Percentiles rank a stretch among this genome's conserved stretches.
phyloP scores from a whole-genome alignment of 37 sponge, comb jelly and placozoan genomes.

The Ephydatia muelleri region DNA sequence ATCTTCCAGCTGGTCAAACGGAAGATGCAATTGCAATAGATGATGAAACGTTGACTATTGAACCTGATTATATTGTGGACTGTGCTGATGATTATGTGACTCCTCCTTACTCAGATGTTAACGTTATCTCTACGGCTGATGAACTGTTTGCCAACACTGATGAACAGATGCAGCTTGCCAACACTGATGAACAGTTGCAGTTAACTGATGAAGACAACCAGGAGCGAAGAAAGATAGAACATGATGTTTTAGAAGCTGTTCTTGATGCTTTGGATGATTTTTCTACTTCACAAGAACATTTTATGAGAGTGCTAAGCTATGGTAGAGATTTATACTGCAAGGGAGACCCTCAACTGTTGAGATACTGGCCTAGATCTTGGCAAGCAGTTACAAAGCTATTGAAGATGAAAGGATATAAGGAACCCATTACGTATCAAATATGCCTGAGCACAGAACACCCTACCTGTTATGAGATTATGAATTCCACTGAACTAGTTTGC shows the following conservation, averaged over 20 bases:
- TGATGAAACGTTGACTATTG: constrained; percentile 1
- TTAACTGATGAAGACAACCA: neutral
- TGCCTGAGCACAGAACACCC: constrained; percentile 15
- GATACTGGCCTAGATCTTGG: constrained; percentile 19
- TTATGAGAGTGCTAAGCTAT: neutral
- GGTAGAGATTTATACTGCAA: constrained; percentile 24
- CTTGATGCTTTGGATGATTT: constrained; percentile 14
- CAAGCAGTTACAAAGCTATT: neutral
- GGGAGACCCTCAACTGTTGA: constrained; percentile 3
- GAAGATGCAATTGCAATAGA: constrained; percentile 1
- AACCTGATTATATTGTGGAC: neutral
- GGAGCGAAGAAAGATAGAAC: neutral
- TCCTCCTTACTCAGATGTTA: constrained; percentile 1
- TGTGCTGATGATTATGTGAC: neutral
- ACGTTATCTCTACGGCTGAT: constrained; percentile 1
- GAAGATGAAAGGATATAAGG: constrained; percentile 4
- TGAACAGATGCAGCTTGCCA: neutral
- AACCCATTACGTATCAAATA: constrained; percentile 4
- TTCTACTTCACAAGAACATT: constrained; percentile 10
- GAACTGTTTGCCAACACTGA: neutral
- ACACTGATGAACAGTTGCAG: neutral
- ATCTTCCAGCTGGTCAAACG: constrained; percentile 1
- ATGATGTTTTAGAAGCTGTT: constrained; percentile 10
- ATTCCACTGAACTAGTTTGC: constrained; percentile 4
- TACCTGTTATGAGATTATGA: neutral